Conservation (phyloP, 2,888 invertebrate genomes). For the Cistogaster globosa region DNA sequence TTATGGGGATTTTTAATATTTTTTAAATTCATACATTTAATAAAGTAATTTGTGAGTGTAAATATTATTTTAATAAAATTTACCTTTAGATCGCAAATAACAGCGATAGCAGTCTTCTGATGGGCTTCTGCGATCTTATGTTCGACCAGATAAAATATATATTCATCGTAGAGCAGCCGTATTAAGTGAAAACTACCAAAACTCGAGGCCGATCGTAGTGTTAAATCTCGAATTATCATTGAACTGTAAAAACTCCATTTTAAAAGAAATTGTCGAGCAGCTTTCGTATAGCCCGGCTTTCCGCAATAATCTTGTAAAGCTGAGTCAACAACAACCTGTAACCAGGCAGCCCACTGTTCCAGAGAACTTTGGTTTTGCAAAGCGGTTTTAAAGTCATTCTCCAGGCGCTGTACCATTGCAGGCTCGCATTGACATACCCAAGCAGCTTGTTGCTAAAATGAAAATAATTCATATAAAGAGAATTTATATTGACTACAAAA, state of each 20-base stretch:
- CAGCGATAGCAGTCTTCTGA: constrained; percentile 96
- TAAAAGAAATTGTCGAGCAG: constrained; percentile 95
- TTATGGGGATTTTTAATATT: no score
- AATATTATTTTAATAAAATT: no score
- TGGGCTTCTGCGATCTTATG: constrained; percentile 96
- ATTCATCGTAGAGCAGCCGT: constrained; percentile 98
- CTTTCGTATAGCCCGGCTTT: constrained; percentile 91
- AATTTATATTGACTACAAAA: neutral
- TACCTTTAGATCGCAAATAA: constrained; percentile 87
- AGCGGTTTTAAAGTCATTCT: constrained; percentile 96
- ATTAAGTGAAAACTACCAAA: constrained; percentile 99
- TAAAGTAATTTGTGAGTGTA: no score
- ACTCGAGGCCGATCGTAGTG: constrained; percentile 97
- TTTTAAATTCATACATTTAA: no score
- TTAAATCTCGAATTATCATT: constrained; percentile 98
- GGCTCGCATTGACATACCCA: constrained; percentile 99
- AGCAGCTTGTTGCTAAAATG: constrained; percentile 89
- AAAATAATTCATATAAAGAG: neutral
- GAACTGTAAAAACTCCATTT: constrained; percentile 99
- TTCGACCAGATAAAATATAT: constrained; percentile 99
- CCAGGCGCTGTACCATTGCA: constrained; percentile 90
- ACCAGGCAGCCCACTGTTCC: constrained; percentile 99
- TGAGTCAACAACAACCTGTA: constrained; percentile 95
- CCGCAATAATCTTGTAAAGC: constrained; percentile 95
- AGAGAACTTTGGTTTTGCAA: constrained; percentile 95